phyloP scores from a whole-genome alignment of 2,113 vertebrate genomes.

The Chunga burmeisteri region DNA sequence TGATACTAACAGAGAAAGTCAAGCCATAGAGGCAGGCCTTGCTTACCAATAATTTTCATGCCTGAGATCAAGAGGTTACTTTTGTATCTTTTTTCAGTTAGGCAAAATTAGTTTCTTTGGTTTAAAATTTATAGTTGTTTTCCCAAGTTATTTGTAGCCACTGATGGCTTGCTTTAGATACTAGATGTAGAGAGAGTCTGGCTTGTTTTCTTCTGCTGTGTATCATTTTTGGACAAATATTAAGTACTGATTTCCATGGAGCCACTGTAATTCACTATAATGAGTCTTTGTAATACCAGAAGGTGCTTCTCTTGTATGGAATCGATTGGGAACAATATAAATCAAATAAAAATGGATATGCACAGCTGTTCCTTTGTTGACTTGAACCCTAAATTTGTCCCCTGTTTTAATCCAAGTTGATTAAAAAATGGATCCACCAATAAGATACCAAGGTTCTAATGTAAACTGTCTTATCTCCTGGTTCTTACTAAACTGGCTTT shows the following conservation, averaged over 20 bases:
- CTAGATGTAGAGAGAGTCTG: neutral
- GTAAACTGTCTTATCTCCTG: neutral
- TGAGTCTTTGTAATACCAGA: neutral
- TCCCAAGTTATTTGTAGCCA: neutral
- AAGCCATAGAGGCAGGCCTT: neutral
- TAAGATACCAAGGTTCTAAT: neutral
- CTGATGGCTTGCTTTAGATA: neutral
- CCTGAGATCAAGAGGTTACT: neutral
- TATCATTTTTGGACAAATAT: neutral
- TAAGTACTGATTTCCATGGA: neutral
- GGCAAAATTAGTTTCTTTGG: neutral
- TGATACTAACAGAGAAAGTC: neutral
- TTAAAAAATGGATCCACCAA: neutral
- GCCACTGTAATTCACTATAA: neutral
- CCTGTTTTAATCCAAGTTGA: neutral
- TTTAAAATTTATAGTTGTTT: neutral
- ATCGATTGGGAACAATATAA: neutral
- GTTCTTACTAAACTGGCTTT: neutral
- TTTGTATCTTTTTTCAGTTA: neutral
- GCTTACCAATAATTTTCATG: neutral
- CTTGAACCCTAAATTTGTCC: neutral
- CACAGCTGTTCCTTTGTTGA: conserved; percentile 10
- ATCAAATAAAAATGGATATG: neutral
- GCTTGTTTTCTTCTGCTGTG: neutral
- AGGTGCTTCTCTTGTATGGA: neutral